These are phyloP conservation scores for Rhopalosiphum maidis DNA, from an alignment of 1,140 invertebrate species.

Conservation along the genomic window DNA sequence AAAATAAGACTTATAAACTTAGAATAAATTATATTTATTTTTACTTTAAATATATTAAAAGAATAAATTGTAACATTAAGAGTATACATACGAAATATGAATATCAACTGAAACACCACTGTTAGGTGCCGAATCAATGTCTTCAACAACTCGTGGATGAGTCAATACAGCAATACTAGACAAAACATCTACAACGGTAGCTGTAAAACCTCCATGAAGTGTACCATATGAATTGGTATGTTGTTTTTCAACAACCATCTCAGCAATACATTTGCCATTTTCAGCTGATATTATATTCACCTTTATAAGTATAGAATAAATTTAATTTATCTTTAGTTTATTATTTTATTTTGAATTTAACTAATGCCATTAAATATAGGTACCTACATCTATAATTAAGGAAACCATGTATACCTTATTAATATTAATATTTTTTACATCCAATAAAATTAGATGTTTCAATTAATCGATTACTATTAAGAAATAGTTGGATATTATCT, in stretches of 20 bases:
- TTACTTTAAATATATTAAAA: not conserved
- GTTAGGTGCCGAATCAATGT: conserved; percentile 29
- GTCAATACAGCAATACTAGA: conserved; percentile 83
- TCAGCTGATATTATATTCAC: conserved; percentile 73
- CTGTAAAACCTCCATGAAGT: conserved; percentile 84
- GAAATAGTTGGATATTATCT: not conserved
- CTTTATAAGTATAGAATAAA: conserved; percentile 64
- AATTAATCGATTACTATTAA: not conserved
- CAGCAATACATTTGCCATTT: conserved; percentile 73
- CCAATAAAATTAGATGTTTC: not conserved
- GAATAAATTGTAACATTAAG: not conserved
- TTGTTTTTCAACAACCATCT: conserved; percentile 78
- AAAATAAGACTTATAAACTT: not conserved
- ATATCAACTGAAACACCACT: conserved; percentile 77
- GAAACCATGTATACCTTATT: not conserved
- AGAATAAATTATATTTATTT: not conserved
- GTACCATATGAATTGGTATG: conserved; percentile 78
- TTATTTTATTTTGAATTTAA: not conserved
- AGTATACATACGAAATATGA: conserved; percentile 70
- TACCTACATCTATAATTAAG: not conserved
- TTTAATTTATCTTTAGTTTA: not conserved
- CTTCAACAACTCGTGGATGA: conserved; percentile 68
- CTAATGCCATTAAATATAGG: not conserved
- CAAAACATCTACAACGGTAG: conserved; percentile 81
- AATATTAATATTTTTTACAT: conserved; percentile 23